These are phyloP conservation scores for Eublepharis macularius DNA, from an alignment of 2,113 vertebrate species.

Conservation along the genomic window DNA sequence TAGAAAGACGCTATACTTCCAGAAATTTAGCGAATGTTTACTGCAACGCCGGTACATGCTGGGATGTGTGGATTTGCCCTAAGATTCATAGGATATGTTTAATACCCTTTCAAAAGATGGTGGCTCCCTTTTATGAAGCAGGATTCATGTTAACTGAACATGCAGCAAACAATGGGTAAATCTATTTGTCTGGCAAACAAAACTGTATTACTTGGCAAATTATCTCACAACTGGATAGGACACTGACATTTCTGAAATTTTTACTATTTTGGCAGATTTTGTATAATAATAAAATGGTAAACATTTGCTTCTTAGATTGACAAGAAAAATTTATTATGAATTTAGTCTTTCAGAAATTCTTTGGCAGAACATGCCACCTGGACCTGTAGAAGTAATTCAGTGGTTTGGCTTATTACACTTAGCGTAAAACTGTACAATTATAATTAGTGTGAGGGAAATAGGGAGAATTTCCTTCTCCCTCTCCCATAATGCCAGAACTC, in stretches of 20 bases:
- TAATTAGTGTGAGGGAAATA: no score
- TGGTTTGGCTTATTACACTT: no score
- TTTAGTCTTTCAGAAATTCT: not conserved
- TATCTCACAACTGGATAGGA: not conserved
- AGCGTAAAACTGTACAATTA: no score
- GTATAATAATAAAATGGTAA: not conserved
- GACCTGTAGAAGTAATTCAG: not conserved
- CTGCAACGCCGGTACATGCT: no score
- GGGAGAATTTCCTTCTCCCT: no score
- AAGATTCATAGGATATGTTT: not conserved
- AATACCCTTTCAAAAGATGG: not conserved
- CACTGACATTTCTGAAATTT: not conserved
- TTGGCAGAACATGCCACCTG: not conserved
- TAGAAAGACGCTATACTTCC: no score
- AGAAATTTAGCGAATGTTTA: no score
- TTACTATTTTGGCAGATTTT: not conserved
- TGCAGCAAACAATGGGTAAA: not conserved
- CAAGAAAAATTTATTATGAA: not conserved
- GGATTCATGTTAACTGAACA: not conserved
- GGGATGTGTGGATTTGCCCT: no score
- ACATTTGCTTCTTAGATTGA: not conserved
- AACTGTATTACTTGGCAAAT: not conserved
- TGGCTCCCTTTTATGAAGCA: not conserved
- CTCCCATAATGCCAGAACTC: no score
- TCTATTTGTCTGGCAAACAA: not conserved